Evolutionary conservation across 2,797 vertebrate genomes (phyloP).

Genomic region (Galagoides demidoff): DNA sequence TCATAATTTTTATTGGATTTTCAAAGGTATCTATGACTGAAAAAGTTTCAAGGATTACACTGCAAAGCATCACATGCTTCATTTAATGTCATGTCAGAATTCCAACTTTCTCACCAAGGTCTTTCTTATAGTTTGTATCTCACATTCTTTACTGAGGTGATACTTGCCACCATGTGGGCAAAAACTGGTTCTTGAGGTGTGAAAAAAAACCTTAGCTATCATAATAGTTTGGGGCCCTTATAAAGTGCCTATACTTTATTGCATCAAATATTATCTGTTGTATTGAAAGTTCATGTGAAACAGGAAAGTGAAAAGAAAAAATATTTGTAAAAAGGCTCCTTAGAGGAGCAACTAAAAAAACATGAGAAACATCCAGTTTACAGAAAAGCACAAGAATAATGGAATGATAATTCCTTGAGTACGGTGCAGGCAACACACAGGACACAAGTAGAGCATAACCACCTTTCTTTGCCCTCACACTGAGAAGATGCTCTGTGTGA

Average conservation of each 20-base stretch:
- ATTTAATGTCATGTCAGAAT: slow-evolving; percentile 36
- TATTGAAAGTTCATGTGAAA: background rate
- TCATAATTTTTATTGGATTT: slow-evolving; percentile 32
- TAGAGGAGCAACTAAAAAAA: background rate
- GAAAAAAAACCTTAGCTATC: background rate
- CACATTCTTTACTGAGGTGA: background rate
- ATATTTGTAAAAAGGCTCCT: background rate
- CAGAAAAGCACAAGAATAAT: background rate
- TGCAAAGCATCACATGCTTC: background rate
- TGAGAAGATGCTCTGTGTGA: background rate
- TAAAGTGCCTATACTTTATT: background rate
- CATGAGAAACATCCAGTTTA: background rate
- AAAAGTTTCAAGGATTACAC: background rate
- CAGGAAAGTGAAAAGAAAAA: background rate
- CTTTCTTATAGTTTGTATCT: background rate
- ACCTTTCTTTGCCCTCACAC: background rate
- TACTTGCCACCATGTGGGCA: background rate
- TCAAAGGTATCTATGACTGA: slow-evolving; percentile 2
- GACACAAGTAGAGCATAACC: background rate
- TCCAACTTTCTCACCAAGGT: background rate
- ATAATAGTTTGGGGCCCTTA: background rate
- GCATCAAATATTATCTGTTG: too few species aligned
- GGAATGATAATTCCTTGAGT: background rate
- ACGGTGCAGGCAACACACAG: background rate
- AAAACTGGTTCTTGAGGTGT: background rate